Evolutionary conservation across 2,113 vertebrate species (phyloP), one percentile per base, ranked within the genome.

Genomic region (Tauraco erythrolophus): DNA sequence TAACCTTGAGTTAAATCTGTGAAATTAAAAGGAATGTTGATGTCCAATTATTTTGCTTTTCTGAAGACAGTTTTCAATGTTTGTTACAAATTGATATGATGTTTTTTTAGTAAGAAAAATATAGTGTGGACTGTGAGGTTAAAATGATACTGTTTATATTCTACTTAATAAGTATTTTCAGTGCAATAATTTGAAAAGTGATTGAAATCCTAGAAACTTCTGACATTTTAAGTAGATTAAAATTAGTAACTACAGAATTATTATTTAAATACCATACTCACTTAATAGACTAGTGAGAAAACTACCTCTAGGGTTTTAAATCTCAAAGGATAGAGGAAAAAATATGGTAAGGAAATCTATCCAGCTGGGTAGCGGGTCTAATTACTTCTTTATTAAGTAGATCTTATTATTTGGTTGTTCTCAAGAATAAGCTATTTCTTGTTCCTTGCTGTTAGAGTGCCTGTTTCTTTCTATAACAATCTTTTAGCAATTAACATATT

Each of bases 171-270:
- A 92, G 50, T 84, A 85, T 96, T 97, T 98, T 97, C 94, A 69
- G 6, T 95, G 62, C 61, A 97, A 89, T 96, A 90, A 97, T 97
- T 98, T 95, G 58, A 96, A 96, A 98, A 97, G 33, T 95, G 83
- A 92, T 89, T 97, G 85, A 98, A 95, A 97, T 91, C 62, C 71
- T 97, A 54, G 62, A 96, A 97, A 94, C 23, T 93, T 98, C 93
- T 97, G 91, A 91, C 61, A 96, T 95, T 97, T 97, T 88, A 96
- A 98, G 84, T 94, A 96, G 91, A 94, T 93, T 96, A 94, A 95
- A 98, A 98, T 96, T 87, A 96, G 70, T 88, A 96, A 95, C 78
- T 90, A 91, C 94, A 94, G 94, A 98, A 96, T 30, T 70, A 77
- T 79, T 89, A 71, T 95, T 97, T 97, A 96, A 97, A 97, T 94